Evolutionary conservation across 1,140 invertebrate species (phyloP).

Genomic region (Steinernema khuongi): DNA sequence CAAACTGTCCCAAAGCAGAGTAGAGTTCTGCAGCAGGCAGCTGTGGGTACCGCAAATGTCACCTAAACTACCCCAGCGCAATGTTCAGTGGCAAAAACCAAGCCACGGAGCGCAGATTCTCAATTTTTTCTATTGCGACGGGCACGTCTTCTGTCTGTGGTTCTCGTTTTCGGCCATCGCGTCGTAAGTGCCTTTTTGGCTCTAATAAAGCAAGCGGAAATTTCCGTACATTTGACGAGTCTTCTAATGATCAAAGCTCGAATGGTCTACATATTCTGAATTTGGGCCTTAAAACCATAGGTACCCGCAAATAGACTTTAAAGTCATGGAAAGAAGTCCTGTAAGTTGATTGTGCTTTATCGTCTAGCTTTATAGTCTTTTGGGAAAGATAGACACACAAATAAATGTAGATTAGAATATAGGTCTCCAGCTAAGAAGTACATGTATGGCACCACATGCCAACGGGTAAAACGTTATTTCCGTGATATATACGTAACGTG

Average conservation of each 20-base stretch:
- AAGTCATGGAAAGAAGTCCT: background rate
- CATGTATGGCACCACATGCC: too few relatives aligned
- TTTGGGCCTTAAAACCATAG: background rate
- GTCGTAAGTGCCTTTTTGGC: background rate
- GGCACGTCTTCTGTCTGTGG: conserved; percentile 1
- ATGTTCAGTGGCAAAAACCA: background rate
- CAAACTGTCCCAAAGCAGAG: background rate
- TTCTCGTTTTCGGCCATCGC: background rate
- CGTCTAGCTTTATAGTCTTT: too few relatives aligned
- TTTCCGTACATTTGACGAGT: background rate
- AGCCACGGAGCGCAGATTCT: background rate
- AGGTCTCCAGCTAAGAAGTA: too few relatives aligned
- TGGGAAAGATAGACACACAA: too few relatives aligned
- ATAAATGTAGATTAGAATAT: too few relatives aligned
- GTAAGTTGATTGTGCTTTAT: background rate
- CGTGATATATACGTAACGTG: too few relatives aligned
- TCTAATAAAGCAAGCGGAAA: background rate
- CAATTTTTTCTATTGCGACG: background rate
- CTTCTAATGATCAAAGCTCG: background rate
- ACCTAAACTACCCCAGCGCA: background rate
- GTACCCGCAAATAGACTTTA: background rate
- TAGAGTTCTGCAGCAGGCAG: background rate
- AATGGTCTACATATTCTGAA: too few relatives aligned
- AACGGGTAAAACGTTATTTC: too few relatives aligned
- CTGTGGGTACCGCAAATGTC: background rate